Base-by-base conservation (phyloP, 2,113 vertebrate genomes). In the Lophius piscatorius region DNA sequence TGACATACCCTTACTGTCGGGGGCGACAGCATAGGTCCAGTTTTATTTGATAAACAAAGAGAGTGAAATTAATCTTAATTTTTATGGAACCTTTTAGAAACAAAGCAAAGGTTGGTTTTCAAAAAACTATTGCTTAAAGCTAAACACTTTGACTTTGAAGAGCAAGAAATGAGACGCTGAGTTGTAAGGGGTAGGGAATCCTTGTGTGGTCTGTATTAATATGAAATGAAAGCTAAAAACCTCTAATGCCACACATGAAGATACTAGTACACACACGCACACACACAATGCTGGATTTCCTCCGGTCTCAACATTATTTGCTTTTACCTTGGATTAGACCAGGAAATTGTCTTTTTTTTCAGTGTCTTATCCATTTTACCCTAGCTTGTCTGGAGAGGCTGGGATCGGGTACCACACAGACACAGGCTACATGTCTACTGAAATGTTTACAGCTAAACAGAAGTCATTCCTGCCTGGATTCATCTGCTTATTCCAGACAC, bases 311-410 rank as follows among this genome's bases (percentile, higher is more conserved):
- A 56, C 29, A 61, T 48, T 68, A 57, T 58, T 76, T 26, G 33
- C 49, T 57, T 69, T 59, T 28, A 38, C 49, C 69, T 59, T 18
- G 58, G 83, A 87, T 86, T 82, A 86, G 31, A 80, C 44, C 67
- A 83, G 78, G 76, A 87, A 83, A 85, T 83, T 83, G 74, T 75
- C 44, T 79, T 24, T 17, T 83, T 88, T 86, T 83, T 28, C 73
- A 79, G 42, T 56, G 28, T 59, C 67, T 86, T 61, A 69, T 76
- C 54, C 20, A 50, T 42, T n/a, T n/a, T n/a, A n/a, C 34, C 60
- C 13, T 4, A 13, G 44, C 65, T 75, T 41, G 56, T 81, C 72
- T 64, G 17, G 9, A 75, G 72, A 80, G 51, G 24, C 51, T 42
- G 26, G 33, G 67, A 38, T 24, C 51, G 65, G 54, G 64, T 44